Evolutionary conservation across 2,888 invertebrate species (phyloP).

Genomic region (Amphipoea oculea): DNA sequence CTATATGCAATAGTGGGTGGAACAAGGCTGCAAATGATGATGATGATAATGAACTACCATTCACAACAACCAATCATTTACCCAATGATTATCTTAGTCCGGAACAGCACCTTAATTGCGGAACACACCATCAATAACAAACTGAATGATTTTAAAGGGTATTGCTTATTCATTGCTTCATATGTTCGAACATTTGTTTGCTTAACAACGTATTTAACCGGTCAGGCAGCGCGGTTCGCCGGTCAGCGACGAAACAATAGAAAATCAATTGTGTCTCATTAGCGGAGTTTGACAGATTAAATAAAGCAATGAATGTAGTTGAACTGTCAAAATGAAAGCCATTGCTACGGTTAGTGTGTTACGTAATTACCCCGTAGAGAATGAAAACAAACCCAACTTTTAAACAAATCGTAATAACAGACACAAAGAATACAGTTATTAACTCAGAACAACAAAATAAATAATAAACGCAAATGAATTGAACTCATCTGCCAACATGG

Average conservation of each 20-base stretch:
- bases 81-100: not conserved
- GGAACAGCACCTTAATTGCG: too few relatives aligned
- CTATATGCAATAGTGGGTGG: not conserved
- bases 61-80: not conserved
- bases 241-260: too few relatives aligned
- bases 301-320: not conserved
- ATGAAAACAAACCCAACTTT: not conserved
- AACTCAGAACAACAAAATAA: not conserved
- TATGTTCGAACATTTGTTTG: too few relatives aligned
- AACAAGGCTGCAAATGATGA: not conserved
- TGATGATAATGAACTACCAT: not conserved
- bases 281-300: not conserved
- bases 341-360: not conserved
- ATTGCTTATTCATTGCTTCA: too few relatives aligned
- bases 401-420: not conserved
- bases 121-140: too few relatives aligned
- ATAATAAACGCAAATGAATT: not conserved
- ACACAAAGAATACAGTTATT: not conserved
- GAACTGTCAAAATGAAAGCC: not conserved
- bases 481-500: slow-evolving; percentile 7
- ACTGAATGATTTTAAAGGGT: too few relatives aligned
- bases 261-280: too few relatives aligned
- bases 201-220: not conserved
- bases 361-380: not conserved
- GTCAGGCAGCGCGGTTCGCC: too few relatives aligned